Conservation (phyloP, 2,113 vertebrate genomes). For the Alectura lathami region DNA sequence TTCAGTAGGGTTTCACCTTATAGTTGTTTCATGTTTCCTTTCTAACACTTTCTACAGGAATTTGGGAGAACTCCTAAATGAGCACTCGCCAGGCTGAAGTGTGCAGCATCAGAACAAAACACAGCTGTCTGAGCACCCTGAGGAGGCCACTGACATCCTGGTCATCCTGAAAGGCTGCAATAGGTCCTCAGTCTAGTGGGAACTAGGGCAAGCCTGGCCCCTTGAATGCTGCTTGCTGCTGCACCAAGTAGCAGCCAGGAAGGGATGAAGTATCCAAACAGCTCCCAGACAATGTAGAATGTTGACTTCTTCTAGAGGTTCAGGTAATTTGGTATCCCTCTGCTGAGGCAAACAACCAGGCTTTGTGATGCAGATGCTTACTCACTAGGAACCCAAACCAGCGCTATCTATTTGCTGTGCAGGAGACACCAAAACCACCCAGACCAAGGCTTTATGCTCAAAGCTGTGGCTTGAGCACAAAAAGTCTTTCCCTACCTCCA, state of each 20-base stretch:
- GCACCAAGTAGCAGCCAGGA: neutral
- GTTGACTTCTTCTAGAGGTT: neutral
- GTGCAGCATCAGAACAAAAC: neutral
- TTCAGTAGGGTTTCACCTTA: neutral
- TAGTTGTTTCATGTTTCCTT: neutral
- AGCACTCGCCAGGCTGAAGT: neutral
- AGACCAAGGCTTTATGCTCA: neutral
- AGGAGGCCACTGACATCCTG: neutral
- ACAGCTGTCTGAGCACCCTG: neutral
- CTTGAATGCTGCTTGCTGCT: neutral
- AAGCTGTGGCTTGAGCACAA: neutral
- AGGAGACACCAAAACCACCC: neutral
- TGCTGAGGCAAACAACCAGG: neutral
- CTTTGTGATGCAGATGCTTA: neutral
- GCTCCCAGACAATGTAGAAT: fast-evolving
- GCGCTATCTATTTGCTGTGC: neutral
- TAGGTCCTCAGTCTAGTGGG: neutral
- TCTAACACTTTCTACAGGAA: neutral
- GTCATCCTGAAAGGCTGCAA: neutral
- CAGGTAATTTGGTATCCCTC: neutral
- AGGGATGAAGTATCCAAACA: fast-evolving
- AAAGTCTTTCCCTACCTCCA: neutral
- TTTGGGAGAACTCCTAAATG: neutral
- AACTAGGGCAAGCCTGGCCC: neutral
- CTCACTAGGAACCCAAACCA: neutral